Conservation (phyloP, 2,888 invertebrate species). For the Melanchra persicariae region DNA sequence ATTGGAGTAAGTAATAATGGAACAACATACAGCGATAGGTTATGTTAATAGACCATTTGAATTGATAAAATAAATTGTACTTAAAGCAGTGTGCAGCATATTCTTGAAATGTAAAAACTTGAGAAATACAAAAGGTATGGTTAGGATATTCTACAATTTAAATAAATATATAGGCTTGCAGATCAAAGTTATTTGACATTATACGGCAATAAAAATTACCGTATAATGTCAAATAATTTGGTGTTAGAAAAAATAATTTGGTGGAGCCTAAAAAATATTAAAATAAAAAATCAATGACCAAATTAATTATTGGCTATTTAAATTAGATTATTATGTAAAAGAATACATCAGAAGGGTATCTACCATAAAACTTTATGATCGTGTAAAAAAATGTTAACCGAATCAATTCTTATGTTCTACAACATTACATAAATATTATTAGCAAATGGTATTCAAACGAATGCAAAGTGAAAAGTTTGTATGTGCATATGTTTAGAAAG, state of each 20-base stretch:
- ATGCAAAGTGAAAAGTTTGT: slow-evolving; percentile 48
- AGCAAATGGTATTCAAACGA: slow-evolving; percentile 31
- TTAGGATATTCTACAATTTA: too few species aligned
- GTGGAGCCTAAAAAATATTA: too few species aligned
- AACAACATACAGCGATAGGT: not conserved
- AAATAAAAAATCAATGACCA: not conserved
- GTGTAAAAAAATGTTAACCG: slow-evolving; percentile 27
- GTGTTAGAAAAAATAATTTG: not conserved
- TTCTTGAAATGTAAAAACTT: slow-evolving; percentile 6
- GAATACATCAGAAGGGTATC: not conserved
- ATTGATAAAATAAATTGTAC: slow-evolving; percentile 22
- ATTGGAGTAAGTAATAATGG: slow-evolving; percentile 37
- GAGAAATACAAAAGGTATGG: not conserved
- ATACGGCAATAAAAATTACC: too few species aligned
- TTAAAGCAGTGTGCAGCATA: slow-evolving; percentile 1
- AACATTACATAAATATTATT: slow-evolving; percentile 20
- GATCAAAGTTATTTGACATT: not conserved
- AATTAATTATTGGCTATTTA: slow-evolving; percentile 5
- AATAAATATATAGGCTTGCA: not conserved
- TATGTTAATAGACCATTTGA: slow-evolving; percentile 29
- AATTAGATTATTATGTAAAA: slow-evolving; percentile 11
- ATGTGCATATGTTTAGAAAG: slow-evolving; percentile 47
- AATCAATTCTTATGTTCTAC: slow-evolving; percentile 28
- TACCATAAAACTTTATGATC: slow-evolving; percentile 33
- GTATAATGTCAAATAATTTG: too few species aligned